Base-by-base conservation (phyloP, 1,140 invertebrate genomes). In the Luehdorfia chinensis region DNA sequence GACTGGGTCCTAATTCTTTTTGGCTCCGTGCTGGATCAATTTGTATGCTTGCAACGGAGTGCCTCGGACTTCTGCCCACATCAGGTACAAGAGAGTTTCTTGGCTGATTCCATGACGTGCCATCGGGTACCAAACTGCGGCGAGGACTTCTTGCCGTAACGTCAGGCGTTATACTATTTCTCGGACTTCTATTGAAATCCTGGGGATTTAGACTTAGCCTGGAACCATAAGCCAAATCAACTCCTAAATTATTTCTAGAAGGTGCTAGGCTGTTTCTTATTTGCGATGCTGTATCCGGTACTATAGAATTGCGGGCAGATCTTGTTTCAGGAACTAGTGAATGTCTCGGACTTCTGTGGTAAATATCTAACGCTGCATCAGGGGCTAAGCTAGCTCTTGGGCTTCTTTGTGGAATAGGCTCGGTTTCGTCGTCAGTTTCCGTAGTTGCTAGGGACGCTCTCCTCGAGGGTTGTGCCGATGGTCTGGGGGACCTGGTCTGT, bases 91-190 rank as follows among this genome's bases (percentile, higher is more conserved):
- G 58, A 3, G 84, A 84, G 66, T 87, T 79, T 59, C 87, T 67
- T 12, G 80, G 81, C 44, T 85, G 80, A 39, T 77, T 87, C 88
- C 88, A 90, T 2, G 66, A 79, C 1, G 80, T 84, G 1, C 81
- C 84, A 48, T 90, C 88, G 0, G 91, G 91, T 0, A 91, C 80
- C 34, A 92, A 64, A 49, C 90, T 91, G 55, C 91, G 88, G 51
- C 90, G 75, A 0, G 91, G 90, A 55, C 88, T 91, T 47, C 89
- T 84, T 0, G 68, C 77, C 1, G 73, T 65, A 19, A 65, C 54
- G 19, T 91, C 89, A 4, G 90, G 89, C 3, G 91, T 87, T 47
- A 92, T 72, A 72, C 91, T 91, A 53, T 91, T 92, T 39, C 91
- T 81, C 0, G 91, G 91, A 76, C 90, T 92, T 15, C 90, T 77